These are phyloP conservation scores for Galeruca laticollis DNA, from an alignment of 2,888 invertebrate genomes.

Conservation along the genomic window DNA sequence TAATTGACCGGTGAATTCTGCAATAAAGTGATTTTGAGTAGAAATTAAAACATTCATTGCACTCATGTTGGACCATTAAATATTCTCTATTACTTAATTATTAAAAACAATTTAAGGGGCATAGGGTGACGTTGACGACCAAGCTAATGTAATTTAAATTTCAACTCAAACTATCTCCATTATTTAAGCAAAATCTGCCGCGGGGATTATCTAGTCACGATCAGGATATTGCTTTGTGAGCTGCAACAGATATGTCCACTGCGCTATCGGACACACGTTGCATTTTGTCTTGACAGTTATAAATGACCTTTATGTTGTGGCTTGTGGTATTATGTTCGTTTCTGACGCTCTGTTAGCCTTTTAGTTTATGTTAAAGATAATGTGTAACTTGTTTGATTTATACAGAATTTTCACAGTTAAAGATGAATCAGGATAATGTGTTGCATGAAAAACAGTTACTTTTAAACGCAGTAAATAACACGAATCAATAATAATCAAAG, in stretches of 20 bases:
- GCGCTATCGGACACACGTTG: conserved; percentile 50
- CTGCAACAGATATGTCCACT: conserved; percentile 50
- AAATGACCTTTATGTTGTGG: conserved; percentile 41
- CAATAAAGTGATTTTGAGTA: too few species aligned
- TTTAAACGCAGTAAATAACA: too few species aligned
- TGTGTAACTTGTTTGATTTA: conserved; percentile 7
- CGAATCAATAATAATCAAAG: too few species aligned
- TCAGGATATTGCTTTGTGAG: conserved; percentile 48
- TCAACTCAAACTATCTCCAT: conserved; percentile 22
- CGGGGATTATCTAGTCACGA: conserved; percentile 40
- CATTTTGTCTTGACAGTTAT: conserved; percentile 47
- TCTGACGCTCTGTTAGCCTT: conserved; percentile 18
- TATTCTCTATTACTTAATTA: too few species aligned
- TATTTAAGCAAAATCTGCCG: conserved; percentile 23
- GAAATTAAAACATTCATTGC: too few species aligned
- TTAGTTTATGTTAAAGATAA: conserved; percentile 39
- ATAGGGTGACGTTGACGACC: not conserved
- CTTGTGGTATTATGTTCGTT: conserved; percentile 11
- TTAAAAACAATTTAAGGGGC: not conserved
- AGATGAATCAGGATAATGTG: not conserved
- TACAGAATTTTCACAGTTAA: not conserved
- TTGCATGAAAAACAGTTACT: not conserved
- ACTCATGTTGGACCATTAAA: too few species aligned
- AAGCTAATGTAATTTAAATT: conserved; percentile 1
- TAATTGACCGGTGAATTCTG: too few species aligned